These are phyloP conservation scores for Acrocephalus kingi DNA, from an alignment of 2,113 vertebrate species.

Conservation along the genomic window DNA sequence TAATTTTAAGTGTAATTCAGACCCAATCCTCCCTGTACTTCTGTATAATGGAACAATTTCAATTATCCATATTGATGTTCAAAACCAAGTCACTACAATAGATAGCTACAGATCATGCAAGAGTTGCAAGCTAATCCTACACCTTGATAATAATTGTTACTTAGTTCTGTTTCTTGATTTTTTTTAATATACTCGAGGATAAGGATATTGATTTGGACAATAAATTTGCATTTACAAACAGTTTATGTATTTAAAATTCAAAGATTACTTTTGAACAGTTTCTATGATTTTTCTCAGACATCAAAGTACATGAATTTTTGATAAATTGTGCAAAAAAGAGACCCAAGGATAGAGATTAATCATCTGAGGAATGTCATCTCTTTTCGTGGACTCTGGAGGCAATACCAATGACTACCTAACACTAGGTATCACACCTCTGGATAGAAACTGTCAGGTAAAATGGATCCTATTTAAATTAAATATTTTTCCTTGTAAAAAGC, in stretches of 20 bases:
- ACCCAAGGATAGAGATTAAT: neutral
- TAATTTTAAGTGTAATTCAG: neutral
- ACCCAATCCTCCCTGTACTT: neutral
- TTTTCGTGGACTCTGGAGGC: neutral
- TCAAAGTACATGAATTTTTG: neutral
- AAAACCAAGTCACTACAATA: neutral
- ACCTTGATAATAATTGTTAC: neutral
- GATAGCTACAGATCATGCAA: neutral
- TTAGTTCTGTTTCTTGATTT: neutral
- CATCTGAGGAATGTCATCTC: neutral
- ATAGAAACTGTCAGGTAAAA: neutral
- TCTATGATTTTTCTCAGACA: neutral
- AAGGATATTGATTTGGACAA: neutral
- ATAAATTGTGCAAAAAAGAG: neutral
- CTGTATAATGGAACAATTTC: neutral
- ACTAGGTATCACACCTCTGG: neutral
- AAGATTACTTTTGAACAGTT: neutral
- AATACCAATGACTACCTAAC: neutral
- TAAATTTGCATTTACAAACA: neutral
- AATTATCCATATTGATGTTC: neutral
- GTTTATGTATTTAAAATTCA: neutral
- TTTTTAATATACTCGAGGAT: neutral
- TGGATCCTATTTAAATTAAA: neutral
- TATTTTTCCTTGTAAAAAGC: neutral
- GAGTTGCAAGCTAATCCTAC: neutral